Conservation (phyloP, 1,140 invertebrate genomes). For the Euwallacea fornicatus region DNA sequence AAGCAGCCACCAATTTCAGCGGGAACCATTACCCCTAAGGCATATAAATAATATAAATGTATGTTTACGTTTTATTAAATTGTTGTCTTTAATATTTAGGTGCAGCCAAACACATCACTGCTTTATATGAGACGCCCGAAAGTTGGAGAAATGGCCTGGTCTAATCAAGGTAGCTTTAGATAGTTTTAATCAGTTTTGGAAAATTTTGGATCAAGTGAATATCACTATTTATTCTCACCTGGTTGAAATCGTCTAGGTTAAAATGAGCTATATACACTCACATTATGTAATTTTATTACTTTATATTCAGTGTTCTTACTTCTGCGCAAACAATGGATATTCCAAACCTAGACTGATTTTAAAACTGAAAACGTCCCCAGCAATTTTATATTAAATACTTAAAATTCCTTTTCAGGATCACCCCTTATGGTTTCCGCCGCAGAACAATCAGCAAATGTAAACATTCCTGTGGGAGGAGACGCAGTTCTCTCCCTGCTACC, state of each 20-base stretch:
- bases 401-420: constrained; percentile 41
- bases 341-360: no score
- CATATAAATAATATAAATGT: not conserved
- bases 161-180: constrained; percentile 61
- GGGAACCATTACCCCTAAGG: constrained; percentile 21
- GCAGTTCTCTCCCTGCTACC: constrained; percentile 64
- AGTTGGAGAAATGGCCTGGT: constrained; percentile 67
- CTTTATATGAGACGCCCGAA: constrained; percentile 63
- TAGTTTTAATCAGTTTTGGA: not conserved
- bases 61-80: not conserved
- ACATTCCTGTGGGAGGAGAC: constrained; percentile 64
- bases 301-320: no score
- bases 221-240: no score
- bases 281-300: no score
- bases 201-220: no score
- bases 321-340: no score
- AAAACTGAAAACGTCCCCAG: no score
- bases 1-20: not conserved
- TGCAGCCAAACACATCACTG: constrained; percentile 62
- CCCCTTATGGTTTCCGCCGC: constrained; percentile 59
- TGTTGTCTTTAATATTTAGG: constrained; percentile 46
- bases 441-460: constrained; percentile 63
- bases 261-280: no score
- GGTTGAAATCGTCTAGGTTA: no score
- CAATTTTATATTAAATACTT: no score